Evolutionary conservation across 92 coral and sea anemone species (phyloP), one percentile per base, ranked within the genome.

Genomic region (Bergia puertoricense): DNA sequence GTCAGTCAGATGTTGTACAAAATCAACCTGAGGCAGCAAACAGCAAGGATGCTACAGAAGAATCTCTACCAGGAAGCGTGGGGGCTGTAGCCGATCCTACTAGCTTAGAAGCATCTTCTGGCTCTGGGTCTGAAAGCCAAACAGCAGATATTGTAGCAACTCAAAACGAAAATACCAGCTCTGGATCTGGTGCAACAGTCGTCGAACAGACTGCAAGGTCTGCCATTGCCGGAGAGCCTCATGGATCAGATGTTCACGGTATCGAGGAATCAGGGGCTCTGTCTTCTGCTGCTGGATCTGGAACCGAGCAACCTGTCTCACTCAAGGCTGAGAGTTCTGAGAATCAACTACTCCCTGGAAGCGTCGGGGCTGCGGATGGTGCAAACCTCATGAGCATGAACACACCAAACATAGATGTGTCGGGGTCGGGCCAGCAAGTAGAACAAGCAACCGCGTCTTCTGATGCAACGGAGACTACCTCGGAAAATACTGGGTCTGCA

Each of bases 341-440:
- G 51, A 84, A 84, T 84, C 87, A 84, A 30, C 79, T 84, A 1
- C 79, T 84, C 22, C 87, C 87, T 3, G 87, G 87, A 84, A 84
- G 62, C 38, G 77, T 84, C 11, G 87, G 87, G 14, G 79, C 87
- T 4, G 87, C 87, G 69, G 87, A 84, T 68, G 98, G 98, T 23
- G 96, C 98, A 41, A 95, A 93, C 82, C 94, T 95, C 40, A 95
- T 95, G 98, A 93, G 94, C 40, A 93, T 95, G 98, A 94, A 94
- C 59, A 93, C 94, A 62, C 93, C 93, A 16, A 93, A 91, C 83
- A 77, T 88, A 41, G 75, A 83, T 46, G 93, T 88, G 18, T 87
- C 91, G 36, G 96, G 96, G 44, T 92, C 96, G n/a, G 89, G 89
- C 39, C 80, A 85, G 38, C 88, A 90, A 22, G 74, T 36, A 37